These are phyloP conservation scores for Schlechtendalia chinensis DNA, from an alignment of 1,140 invertebrate species.

Conservation along the genomic window DNA sequence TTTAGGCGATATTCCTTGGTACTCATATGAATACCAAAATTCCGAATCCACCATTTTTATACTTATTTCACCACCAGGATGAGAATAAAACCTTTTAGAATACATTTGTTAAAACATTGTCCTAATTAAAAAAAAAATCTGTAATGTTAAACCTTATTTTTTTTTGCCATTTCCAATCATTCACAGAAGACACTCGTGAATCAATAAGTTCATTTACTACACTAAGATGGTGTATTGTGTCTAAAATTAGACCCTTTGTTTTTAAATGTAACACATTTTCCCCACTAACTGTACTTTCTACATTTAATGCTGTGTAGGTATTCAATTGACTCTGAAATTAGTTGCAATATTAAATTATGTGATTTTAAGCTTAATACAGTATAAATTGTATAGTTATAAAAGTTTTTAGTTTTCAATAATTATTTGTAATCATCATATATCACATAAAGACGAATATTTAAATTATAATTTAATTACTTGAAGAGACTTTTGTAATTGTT, in stretches of 20 bases:
- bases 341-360: neutral
- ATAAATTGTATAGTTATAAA: no score
- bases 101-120: neutral
- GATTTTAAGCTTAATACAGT: neutral
- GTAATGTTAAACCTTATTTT: constrained; percentile 74
- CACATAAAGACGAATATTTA: no score
- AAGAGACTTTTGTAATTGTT: constrained; percentile 57
- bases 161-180: constrained; percentile 92
- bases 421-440: no score
- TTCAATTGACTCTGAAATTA: constrained; percentile 61
- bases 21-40: constrained; percentile 96
- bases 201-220: constrained; percentile 77
- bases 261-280: constrained; percentile 63
- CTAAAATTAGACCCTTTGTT: constrained; percentile 79
- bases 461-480: constrained; percentile 52
- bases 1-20: constrained; percentile 88
- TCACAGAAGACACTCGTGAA: constrained; percentile 63
- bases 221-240: constrained; percentile 86
- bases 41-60: constrained; percentile 82
- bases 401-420: no score
- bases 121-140: neutral
- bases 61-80: constrained; percentile 61
- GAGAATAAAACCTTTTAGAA: constrained; percentile 61
- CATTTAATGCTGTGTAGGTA: constrained; percentile 63
- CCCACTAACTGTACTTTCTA: constrained; percentile 55